A percentile compares a stretch with the other conserved stretches of the same genome.
phyloP scores from a whole-genome alignment of 2,888 invertebrate genomes.

The Parascotia fuliginaria region DNA sequence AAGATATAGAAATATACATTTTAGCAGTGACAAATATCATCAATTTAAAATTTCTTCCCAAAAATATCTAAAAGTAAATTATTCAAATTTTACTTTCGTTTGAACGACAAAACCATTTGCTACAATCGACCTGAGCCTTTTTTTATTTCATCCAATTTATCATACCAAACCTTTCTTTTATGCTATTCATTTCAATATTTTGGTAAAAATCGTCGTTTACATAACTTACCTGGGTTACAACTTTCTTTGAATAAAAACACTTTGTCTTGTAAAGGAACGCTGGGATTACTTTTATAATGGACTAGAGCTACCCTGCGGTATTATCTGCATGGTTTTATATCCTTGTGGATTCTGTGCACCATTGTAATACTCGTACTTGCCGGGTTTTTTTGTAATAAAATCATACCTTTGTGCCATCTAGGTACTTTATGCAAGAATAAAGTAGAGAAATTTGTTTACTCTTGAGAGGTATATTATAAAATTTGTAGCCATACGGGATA shows the following conservation, averaged over 20 bases:
- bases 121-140: conserved; percentile 49
- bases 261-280: conserved; percentile 12
- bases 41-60: conserved; percentile 14
- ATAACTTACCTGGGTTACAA: conserved; percentile 18
- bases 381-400: neutral
- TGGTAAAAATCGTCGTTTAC: conserved; percentile 34
- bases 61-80: conserved; percentile 29
- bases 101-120: conserved; percentile 49
- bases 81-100: conserved; percentile 48
- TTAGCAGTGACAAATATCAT: conserved; percentile 11
- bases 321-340: conserved; percentile 14
- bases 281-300: conserved; percentile 16
- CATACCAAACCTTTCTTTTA: conserved; percentile 55
- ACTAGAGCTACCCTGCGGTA: conserved; percentile 10
- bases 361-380: conserved; percentile 2
- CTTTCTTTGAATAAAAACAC: conserved; percentile 15
- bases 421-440: neutral
- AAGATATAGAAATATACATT: conserved; percentile 14
- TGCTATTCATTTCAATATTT: conserved; percentile 43
- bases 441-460: too few species aligned
- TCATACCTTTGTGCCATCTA: neutral
- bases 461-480: too few species aligned
- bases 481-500: too few species aligned
- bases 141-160: conserved; percentile 56
- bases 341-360: conserved; percentile 8